Conservation (phyloP, 2,113 vertebrate species). For the Litocranius walleri region DNA sequence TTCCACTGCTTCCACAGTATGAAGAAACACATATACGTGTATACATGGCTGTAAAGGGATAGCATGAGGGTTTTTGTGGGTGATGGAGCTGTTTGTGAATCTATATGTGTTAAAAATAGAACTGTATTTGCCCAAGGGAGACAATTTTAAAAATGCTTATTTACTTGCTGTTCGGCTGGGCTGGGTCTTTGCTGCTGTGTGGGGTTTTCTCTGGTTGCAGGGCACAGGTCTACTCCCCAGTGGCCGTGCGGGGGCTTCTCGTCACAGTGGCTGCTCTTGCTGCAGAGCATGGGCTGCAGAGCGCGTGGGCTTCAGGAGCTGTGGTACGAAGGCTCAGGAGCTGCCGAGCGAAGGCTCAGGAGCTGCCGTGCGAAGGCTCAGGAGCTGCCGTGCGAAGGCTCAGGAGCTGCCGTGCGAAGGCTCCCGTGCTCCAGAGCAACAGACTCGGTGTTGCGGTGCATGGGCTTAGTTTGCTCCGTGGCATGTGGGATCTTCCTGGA, state of each 20-base stretch:
- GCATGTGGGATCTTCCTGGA: not conserved
- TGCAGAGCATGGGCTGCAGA: not conserved
- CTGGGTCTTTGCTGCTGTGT: not conserved
- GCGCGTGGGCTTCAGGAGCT: not conserved
- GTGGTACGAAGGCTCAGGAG: fast-evolving
- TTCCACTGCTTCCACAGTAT: not conserved
- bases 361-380: not conserved
- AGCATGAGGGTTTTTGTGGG: not conserved
- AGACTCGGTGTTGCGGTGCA: fast-evolving
- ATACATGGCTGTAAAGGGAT: not conserved
- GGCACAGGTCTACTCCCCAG: not conserved
- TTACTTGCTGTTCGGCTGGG: not conserved
- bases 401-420: not conserved
- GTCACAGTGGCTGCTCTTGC: not conserved
- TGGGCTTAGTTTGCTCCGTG: not conserved
- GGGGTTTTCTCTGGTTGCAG: not conserved
- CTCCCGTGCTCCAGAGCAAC: not conserved
- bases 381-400: too few species aligned
- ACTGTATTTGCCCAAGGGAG: not conserved
- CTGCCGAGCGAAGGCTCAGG: too few species aligned
- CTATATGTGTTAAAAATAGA: not conserved
- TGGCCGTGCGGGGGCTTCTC: fast-evolving
- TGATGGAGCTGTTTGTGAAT: not conserved
- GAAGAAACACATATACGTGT: not conserved
- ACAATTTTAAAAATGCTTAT: not conserved